Conservation (phyloP, 2,888 invertebrate species). For the Dermolepida albohirtum region DNA sequence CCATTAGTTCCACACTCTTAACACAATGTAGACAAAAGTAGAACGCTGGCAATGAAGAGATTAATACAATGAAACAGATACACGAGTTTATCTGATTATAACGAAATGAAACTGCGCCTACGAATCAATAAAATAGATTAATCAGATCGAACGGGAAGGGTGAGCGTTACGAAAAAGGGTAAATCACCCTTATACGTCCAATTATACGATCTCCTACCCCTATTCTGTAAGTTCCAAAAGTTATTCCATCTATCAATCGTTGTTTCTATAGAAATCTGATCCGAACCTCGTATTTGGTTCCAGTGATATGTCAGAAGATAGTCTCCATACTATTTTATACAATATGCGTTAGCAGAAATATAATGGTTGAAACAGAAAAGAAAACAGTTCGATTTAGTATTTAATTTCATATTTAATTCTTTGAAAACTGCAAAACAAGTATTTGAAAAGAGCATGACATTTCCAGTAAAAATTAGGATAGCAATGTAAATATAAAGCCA, state of each 20-base stretch:
- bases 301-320: background rate
- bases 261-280: constrained; percentile 26
- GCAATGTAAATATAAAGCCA: too few species aligned
- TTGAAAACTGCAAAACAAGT: too few species aligned
- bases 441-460: too few species aligned
- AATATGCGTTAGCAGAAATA: too few species aligned
- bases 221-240: constrained; percentile 34
- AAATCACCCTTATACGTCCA: constrained; percentile 33
- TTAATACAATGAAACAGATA: constrained; percentile 1
- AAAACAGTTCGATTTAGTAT: too few species aligned
- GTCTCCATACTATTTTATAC: too few species aligned
- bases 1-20: too few species aligned
- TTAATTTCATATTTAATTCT: too few species aligned
- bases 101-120: constrained; percentile 18
- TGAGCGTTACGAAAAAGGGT: constrained; percentile 24
- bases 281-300: background rate
- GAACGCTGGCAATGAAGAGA: too few species aligned
- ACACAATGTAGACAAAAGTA: too few species aligned
- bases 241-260: constrained; percentile 19
- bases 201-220: constrained; percentile 37
- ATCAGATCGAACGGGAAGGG: constrained; percentile 26
- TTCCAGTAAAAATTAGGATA: too few species aligned
- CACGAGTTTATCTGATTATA: constrained; percentile 34
- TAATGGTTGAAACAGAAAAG: too few species aligned
- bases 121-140: constrained; percentile 35